These are phyloP conservation scores for Corvus hawaiiensis DNA, from an alignment of 2,113 vertebrate species.

Conservation along the genomic window DNA sequence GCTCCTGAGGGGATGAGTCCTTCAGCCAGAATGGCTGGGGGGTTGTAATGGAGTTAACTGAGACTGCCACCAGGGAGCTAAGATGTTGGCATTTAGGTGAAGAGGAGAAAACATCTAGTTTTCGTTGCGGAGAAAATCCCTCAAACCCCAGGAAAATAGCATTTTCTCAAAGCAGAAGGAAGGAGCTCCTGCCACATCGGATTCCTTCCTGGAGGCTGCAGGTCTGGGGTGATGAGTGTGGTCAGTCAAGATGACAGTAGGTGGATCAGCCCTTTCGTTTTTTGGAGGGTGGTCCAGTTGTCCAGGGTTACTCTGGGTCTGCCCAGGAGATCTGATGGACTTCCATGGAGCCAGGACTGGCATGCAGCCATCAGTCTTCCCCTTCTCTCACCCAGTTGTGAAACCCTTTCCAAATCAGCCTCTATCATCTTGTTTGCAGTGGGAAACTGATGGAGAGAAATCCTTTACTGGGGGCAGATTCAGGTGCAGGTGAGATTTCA, in stretches of 20 bases:
- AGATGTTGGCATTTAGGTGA: neutral
- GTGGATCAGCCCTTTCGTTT: neutral
- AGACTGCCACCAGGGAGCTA: neutral
- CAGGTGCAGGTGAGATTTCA: neutral
- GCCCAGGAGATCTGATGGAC: neutral
- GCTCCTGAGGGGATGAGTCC: neutral
- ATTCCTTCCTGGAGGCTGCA: neutral
- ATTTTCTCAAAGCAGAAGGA: neutral
- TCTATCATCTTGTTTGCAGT: neutral
- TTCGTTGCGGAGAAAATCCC: neutral
- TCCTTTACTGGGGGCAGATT: neutral
- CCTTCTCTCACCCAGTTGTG: neutral
- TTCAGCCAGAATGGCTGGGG: neutral
- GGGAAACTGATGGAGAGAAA: neutral
- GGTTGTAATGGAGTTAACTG: conserved; percentile 13
- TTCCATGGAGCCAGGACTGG: neutral
- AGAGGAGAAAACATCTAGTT: neutral
- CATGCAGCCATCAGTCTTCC: neutral
- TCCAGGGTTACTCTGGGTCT: neutral
- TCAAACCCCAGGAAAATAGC: neutral
- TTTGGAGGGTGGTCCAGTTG: neutral
- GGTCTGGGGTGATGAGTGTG: accelerated
- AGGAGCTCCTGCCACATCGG: neutral
- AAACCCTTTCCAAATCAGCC: neutral
- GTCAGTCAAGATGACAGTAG: neutral